These are phyloP conservation scores for Uloborus plumipes DNA, from an alignment of 2,888 invertebrate genomes.

Conservation along the genomic window DNA sequence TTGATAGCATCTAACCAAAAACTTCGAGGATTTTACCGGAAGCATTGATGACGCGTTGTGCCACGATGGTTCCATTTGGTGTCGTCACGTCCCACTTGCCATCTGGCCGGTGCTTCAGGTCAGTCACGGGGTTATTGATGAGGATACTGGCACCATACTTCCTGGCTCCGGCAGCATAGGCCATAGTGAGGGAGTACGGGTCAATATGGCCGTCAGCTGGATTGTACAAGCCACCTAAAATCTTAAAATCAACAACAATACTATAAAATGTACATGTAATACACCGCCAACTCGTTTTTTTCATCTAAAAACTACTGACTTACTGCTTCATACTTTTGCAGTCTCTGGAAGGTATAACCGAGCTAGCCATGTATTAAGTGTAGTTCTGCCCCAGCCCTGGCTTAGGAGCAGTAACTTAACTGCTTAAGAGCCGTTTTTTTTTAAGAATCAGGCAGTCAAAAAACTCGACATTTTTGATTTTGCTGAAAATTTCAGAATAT, in stretches of 20 bases:
- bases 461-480: too few species aligned
- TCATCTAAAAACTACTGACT: too few species aligned
- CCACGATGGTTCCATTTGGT: conserved; percentile 68
- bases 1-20: too few species aligned
- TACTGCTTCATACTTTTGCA: too few species aligned
- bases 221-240: conserved; percentile 72
- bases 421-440: too few species aligned
- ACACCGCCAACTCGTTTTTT: too few species aligned
- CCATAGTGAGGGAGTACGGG: conserved; percentile 72
- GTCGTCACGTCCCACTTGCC: conserved; percentile 71
- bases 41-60: conserved; percentile 72
- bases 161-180: conserved; percentile 72
- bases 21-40: conserved; percentile 68
- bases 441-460: too few species aligned
- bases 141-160: conserved; percentile 70
- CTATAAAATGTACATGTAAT: neutral
- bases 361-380: too few species aligned
- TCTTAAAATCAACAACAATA: conserved; percentile 66
- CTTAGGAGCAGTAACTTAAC: too few species aligned
- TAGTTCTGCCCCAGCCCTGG: too few species aligned
- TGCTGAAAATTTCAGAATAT: too few species aligned
- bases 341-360: too few species aligned
- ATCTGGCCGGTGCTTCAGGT: conserved; percentile 68
- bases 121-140: conserved; percentile 68
- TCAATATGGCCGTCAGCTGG: conserved; percentile 73